A percentile compares a stretch with the other conserved stretches of the same genome.
Evolutionary conservation across 2,113 vertebrate genomes (phyloP).

Genomic region (Protobothrops mucrosquamatus): DNA sequence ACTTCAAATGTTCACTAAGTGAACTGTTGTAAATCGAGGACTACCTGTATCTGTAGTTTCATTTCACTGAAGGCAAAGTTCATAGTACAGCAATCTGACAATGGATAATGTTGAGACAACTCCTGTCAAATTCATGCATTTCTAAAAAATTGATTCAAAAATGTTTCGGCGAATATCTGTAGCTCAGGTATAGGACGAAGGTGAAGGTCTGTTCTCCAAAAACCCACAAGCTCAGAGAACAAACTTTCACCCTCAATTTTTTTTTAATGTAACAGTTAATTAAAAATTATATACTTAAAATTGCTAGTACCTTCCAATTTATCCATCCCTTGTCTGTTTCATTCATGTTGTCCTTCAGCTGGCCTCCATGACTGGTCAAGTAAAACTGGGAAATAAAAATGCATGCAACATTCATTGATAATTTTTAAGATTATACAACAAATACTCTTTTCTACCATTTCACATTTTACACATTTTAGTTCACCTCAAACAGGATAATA

Average conservation of each 20-base stretch:
- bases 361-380: conserved; percentile 90
- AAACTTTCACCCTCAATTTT: not conserved
- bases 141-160: not conserved
- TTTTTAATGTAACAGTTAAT: not conserved
- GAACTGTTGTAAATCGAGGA: not conserved
- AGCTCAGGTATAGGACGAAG: no score
- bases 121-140: not conserved
- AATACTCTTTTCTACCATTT: not conserved
- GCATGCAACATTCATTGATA: not conserved
- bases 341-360: conserved; percentile 92
- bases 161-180: no score
- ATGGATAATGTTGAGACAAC: not conserved
- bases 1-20: not conserved
- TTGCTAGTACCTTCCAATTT: conserved; percentile 90
- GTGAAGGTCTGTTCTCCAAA: no score
- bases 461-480: not conserved
- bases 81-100: not conserved
- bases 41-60: not conserved
- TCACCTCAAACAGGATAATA: not conserved
- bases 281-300: conserved; percentile 15
- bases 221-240: no score
- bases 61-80: not conserved
- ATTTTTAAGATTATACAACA: not conserved
- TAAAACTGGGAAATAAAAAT: conserved; percentile 76
- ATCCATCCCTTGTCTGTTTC: conserved; percentile 96